Conservation (phyloP, 1,140 invertebrate genomes). For the Atta colombica region DNA sequence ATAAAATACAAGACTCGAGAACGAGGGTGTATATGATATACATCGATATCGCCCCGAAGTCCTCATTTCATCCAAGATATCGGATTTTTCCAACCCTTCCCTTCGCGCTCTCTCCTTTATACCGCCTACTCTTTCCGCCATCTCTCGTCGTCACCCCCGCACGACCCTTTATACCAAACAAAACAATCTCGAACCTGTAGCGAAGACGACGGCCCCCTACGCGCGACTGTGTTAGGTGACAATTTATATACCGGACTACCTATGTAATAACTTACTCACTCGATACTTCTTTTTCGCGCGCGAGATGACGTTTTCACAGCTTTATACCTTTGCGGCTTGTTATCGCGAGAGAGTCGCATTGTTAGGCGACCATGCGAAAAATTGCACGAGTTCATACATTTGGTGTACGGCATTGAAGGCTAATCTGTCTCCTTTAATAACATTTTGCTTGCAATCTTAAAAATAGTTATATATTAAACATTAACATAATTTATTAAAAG, state of each 20-base stretch:
- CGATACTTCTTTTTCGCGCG: slow-evolving; percentile 84
- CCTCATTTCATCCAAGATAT: slow-evolving; percentile 78
- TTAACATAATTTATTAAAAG: neutral
- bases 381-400: slow-evolving; percentile 1
- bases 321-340: slow-evolving; percentile 61
- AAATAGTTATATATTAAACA: no score
- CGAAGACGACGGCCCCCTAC: slow-evolving; percentile 78
- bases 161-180: slow-evolving; percentile 83
- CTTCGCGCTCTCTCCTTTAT: slow-evolving; percentile 64
- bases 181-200: slow-evolving; percentile 82
- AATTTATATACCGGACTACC: slow-evolving; percentile 84
- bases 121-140: slow-evolving; percentile 58
- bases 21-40: slow-evolving; percentile 66
- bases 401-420: neutral
- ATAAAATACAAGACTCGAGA: slow-evolving; percentile 51
- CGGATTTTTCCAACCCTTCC: slow-evolving; percentile 72
- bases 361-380: slow-evolving; percentile 27
- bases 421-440: neutral
- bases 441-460: neutral
- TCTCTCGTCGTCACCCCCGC: slow-evolving; percentile 45
- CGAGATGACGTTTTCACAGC: slow-evolving; percentile 68
- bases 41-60: slow-evolving; percentile 71
- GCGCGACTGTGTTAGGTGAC: slow-evolving; percentile 84
- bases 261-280: slow-evolving; percentile 84
- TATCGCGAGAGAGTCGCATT: slow-evolving; percentile 63